Percentiles rank a stretch among this genome's conserved stretches.
Conservation (phyloP, 35 echinoderm and acorn worm genomes). For the Acanthaster planci region DNA sequence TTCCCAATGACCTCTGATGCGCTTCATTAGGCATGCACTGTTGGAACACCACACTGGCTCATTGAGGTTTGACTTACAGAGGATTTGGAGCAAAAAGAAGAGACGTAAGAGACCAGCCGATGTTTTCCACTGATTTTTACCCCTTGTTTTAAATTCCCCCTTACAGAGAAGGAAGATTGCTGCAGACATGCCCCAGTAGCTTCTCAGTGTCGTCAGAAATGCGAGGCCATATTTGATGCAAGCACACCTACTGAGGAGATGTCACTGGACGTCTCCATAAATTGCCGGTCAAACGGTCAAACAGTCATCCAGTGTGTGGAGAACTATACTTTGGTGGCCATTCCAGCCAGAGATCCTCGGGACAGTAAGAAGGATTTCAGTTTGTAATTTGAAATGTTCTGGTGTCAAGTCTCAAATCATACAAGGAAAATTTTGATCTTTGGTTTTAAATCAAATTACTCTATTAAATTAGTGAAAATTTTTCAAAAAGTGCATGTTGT, state of each 20-base stretch:
- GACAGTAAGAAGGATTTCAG: constrained; percentile 65
- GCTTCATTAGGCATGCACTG: no score
- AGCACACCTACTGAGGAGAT: constrained; percentile 62
- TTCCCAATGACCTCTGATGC: no score
- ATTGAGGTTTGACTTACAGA: no score
- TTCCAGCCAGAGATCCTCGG: constrained; percentile 65
- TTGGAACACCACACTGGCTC: no score
- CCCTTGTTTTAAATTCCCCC: neutral
- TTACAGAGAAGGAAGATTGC: constrained; percentile 74
- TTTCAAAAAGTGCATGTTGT: no score
- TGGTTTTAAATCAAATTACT: no score
- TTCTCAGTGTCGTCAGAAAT: constrained; percentile 61
- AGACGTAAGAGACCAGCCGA: neutral
- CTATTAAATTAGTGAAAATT: no score
- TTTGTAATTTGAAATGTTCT: neutral
- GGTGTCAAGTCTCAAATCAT: neutral
- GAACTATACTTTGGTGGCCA: constrained; percentile 76
- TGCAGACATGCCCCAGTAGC: constrained; percentile 57
- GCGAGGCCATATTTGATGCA: constrained; percentile 69
- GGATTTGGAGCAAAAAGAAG: no score
- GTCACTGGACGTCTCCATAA: constrained; percentile 67
- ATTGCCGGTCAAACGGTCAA: constrained; percentile 48
- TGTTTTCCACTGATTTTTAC: neutral
- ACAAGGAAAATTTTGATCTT: no score
- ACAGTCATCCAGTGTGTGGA: constrained; percentile 74